Conservation (phyloP, 2,888 invertebrate species). For the Anarsia innoxiella region DNA sequence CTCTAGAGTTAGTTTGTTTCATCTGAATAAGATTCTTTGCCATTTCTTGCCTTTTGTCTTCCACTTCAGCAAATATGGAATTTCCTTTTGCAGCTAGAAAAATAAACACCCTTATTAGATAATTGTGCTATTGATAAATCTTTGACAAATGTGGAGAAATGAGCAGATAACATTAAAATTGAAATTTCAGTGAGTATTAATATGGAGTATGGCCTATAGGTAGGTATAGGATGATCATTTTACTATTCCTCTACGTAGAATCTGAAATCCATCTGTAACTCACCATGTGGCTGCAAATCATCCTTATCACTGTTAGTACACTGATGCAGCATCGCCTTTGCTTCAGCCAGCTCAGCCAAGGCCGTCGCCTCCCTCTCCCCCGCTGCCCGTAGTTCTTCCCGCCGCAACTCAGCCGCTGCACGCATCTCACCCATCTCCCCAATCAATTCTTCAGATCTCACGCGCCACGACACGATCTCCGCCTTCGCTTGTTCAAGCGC, state of each 20-base stretch:
- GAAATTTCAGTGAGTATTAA: too few relatives aligned
- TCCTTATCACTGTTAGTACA: conserved; percentile 43
- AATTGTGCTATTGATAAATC: too few relatives aligned
- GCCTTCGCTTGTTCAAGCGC: conserved; percentile 44
- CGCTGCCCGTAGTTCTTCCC: conserved; percentile 49
- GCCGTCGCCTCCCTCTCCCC: conserved; percentile 51
- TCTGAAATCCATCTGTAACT: conserved; percentile 6
- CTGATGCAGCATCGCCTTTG: conserved; percentile 54
- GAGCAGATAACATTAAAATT: too few relatives aligned
- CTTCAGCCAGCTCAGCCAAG: conserved; percentile 54
- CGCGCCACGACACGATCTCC: conserved; percentile 47
- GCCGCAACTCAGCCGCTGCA: conserved; percentile 44
- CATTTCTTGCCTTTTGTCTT: conserved; percentile 79
- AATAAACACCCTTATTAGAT: too few relatives aligned
- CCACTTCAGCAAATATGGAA: conserved; percentile 79
- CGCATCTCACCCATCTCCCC: conserved; percentile 49
- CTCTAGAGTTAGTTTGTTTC: conserved; percentile 74
- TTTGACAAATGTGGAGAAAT: too few relatives aligned
- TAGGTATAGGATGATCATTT: too few relatives aligned
- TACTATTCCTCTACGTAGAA: too few relatives aligned
- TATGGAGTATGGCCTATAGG: too few relatives aligned
- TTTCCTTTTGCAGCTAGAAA: conserved; percentile 76
- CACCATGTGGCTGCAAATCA: conserved; percentile 59
- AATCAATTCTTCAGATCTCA: conserved; percentile 51
- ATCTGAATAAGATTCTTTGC: conserved; percentile 73